phyloP scores from a whole-genome alignment of 2,797 vertebrate genomes.

The Jordanella pulchra region DNA sequence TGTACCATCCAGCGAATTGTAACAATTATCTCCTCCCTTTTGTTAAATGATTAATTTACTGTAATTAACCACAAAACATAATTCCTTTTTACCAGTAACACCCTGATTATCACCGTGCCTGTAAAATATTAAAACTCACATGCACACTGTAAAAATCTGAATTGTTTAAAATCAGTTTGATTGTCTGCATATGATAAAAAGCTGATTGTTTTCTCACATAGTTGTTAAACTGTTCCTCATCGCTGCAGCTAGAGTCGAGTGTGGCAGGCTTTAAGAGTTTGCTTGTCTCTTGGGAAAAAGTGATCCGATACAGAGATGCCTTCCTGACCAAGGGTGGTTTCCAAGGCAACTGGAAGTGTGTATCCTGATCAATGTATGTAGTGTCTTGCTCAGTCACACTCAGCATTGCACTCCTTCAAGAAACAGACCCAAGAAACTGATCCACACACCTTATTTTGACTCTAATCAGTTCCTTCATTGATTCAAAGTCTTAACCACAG shows the following conservation, averaged over 20 bases:
- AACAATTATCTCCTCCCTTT: too few species aligned
- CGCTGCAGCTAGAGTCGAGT: constrained; percentile 3
- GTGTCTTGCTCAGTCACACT: constrained; percentile 24
- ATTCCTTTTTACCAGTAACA: too few species aligned
- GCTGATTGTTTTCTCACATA: constrained; percentile 9
- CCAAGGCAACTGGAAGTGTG: constrained; percentile 45
- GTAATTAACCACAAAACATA: too few species aligned
- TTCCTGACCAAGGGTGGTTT: constrained; percentile 25
- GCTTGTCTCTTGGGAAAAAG: constrained; percentile 54
- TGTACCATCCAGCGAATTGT: too few species aligned
- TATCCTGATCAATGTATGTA: constrained; percentile 51
- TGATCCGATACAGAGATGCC: constrained; percentile 49
- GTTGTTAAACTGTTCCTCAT: constrained; percentile 11
- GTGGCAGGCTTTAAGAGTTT: constrained; percentile 44
- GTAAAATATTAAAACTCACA: too few species aligned
- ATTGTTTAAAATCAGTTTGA: neutral
- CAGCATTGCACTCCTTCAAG: neutral
- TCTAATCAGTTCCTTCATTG: neutral
- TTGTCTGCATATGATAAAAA: neutral
- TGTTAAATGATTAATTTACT: too few species aligned
- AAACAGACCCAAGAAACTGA: neutral
- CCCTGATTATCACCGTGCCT: too few species aligned
- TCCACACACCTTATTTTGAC: neutral
- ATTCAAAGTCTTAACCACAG: neutral
- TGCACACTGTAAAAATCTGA: neutral